Base-by-base conservation (phyloP, 2,113 vertebrate genomes). In the Tenebrosternarchus preto region DNA sequence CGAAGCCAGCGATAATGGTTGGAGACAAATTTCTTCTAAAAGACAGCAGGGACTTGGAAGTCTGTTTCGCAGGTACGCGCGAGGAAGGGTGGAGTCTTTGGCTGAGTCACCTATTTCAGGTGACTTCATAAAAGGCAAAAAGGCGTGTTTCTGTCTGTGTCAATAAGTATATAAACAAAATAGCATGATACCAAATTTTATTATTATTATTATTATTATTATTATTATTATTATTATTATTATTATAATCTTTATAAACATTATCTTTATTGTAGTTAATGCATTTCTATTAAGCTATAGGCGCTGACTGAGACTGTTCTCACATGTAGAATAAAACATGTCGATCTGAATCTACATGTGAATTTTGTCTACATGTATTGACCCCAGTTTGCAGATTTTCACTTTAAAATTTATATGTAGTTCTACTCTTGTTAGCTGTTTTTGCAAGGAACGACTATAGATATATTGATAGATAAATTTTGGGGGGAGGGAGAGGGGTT, bases 51-150 rank as follows among this genome's bases (percentile, higher is more conserved):
- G 27, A 20, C 39, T 67, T 19, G 16, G 25, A 20, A 16, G 27
- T 22, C 22, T 16, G 25, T 75, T 70, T 70, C 60, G 22, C 83
- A 79, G 83, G 76, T 82, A 43, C 66, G 56, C 36, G 27, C 33
- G 56, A 24, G 6, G 31, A 3, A 53, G 64, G 83, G 83, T 24
- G 80, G 76, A 67, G 76, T 25, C 31, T 78, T 50, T 9, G 1
- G 1, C 0, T 76, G 83, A 82, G 56, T 82, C 76, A 82, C 83
- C 83, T 85, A 80, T 55, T 36, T n/a, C 67, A 82, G 77, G 83
- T 85, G 63, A n/a, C 20, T 15, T 59, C 36, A 36, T 8, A 2
- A 64, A 64, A 20, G 56, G 63, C 19, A 68, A n/a, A 19, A 8
- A 22, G 64, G 9, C 64, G 64, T 31, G 36, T 68, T 68, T 68